Evolutionary conservation across 2,797 vertebrate genomes (phyloP), one percentile per base, ranked within the genome.

Genomic region (Sebastes glaucus): DNA sequence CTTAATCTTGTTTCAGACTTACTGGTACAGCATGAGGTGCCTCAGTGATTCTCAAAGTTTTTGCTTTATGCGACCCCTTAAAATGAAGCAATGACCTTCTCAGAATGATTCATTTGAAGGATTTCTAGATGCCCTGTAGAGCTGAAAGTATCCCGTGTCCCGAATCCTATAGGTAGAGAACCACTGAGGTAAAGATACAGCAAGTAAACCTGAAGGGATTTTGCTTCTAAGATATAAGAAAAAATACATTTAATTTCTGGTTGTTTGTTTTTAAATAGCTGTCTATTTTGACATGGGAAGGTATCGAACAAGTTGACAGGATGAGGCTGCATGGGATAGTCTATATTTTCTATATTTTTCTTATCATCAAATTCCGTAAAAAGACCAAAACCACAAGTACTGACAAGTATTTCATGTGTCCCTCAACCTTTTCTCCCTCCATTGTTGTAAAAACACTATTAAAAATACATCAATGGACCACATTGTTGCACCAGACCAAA

Each of bases 81-180:
- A 82, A 74, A 86, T 42, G 56, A 77, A 77, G 65, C 33, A 14
- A 6, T 70, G 60, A 74, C 65, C 55, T 35, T 46, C n/a, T 70
- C n/a, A 66, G 60, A 53, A 22, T 74, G 25, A 27, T 78, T 78
- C 30, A 55, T 63, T 23, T 33, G 46, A 72, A 25, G 28, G 49
- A 16, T 83, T 77, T 49, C 28, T 67, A 20, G 56, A 25, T 13
- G 11, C 10, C 11, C 57, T n/a, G 30, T 30, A n/a, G 32, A 56
- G 27, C 10, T 63, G 32, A 66, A 18, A 32, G 23, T 11, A 32
- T 61, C 1, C 11, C 27, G 7, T 7, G 27, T 20, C 35, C 27
- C 4, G 3, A 67, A 25, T 38, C 53, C 52, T 3, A 10, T n/a
- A 6, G 35, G 28, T 38, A 23, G n/a, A 23, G 22, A 25, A 76